Evolutionary conservation across 2,113 vertebrate species (phyloP), one percentile per base, ranked within the genome.

Genomic region (Chlamydotis undulata): DNA sequence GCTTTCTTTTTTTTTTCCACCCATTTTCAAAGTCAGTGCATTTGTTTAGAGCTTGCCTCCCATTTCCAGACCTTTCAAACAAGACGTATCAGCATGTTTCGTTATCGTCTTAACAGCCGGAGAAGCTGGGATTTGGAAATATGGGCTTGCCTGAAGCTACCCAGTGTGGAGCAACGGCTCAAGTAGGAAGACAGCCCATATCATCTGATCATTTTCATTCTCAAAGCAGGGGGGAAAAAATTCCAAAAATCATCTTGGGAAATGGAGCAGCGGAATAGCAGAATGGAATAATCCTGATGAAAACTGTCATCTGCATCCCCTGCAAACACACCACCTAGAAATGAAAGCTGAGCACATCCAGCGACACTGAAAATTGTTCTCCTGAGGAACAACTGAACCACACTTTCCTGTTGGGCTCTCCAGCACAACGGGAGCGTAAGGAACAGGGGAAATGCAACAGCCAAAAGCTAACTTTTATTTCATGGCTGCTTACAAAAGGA

Each of bases 391-490:
- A 69, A 10, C 5, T 0, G 59, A 88, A 88, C 67, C 39, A 24
- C 1, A 1, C 39, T 57, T 73, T 56, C 65, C 79, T 67, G 53
- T 29, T 26, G 26, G 71, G 49, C 12, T 90, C 68, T 83, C 68
- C 11, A 21, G 43, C 41, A 29, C 49, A 57, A 45, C 0, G 1
- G 25, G 29, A 77, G 14, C 1, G 0, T 14, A 23, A 71, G 53
- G 56, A 82, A 11, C 57, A n/a, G 25, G 63, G 65, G 19, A 45
- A 84, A 37, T 14, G 10, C 0, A 0, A 53, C 57, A 82, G 53
- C 69, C 60, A 79, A 84, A 90, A 90, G 43, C 37, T 41, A 67
- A 41, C 45, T 89, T 75, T 60, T 49, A 43, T 64, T 89, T 75
- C 1, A 4, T 7, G 59, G 31, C 49, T 74, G 55, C 83, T 94